Evolutionary conservation across 2,113 vertebrate genomes (phyloP).

Genomic region (Todiramphus saurophagus): DNA sequence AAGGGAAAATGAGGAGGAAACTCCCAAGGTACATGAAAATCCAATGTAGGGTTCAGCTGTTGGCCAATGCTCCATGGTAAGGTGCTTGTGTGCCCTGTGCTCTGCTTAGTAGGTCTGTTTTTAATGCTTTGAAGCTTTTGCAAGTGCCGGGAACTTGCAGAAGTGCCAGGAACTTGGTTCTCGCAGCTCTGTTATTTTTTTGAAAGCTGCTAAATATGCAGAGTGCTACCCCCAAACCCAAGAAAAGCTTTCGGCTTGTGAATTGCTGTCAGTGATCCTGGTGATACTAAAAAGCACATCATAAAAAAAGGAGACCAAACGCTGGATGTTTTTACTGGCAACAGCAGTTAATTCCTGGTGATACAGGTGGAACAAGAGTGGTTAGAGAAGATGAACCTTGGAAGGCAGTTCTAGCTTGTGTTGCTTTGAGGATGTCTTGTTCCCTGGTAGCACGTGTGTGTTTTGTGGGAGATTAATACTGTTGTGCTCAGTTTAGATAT

Average conservation of each 20-base stretch:
- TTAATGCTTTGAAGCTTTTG: not conserved
- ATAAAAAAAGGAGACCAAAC: not conserved
- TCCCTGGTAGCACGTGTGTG: accelerated
- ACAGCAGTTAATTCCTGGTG: not conserved
- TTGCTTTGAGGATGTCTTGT: not conserved
- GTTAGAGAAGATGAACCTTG: not conserved
- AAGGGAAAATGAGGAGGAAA: not conserved
- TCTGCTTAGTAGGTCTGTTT: not conserved
- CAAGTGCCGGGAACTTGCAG: too few relatives aligned
- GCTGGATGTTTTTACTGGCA: not conserved
- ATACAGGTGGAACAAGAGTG: not conserved
- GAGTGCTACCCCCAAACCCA: not conserved
- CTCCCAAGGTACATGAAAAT: not conserved
- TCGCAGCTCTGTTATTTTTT: not conserved
- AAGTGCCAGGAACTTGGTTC: not conserved
- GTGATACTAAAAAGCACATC: not conserved
- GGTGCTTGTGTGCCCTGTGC: not conserved
- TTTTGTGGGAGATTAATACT: not conserved
- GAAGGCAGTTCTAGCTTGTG: not conserved
- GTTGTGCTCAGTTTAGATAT: accelerated
- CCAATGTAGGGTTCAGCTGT: not conserved
- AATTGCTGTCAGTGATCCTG: not conserved
- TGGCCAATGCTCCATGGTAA: not conserved
- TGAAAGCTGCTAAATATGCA: not conserved
- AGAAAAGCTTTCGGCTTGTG: not conserved